Base-by-base conservation (phyloP, 2,113 vertebrate genomes). In the rabbit (Oryctolagus cuniculus) region DNA sequence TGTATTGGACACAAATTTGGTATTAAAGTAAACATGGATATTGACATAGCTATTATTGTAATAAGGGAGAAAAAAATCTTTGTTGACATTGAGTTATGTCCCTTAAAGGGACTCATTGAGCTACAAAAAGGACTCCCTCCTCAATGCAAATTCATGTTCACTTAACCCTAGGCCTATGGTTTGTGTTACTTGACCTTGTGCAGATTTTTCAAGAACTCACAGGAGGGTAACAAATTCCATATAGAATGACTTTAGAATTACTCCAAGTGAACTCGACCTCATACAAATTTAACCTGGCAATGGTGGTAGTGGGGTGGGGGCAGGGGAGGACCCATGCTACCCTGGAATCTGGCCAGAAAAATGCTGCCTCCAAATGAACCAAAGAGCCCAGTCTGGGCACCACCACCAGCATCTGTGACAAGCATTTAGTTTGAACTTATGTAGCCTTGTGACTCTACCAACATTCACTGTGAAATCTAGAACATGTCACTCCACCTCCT, bases 191-290 rank as follows among this genome's bases (percentile, higher is more conserved):
- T 69, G 27, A 78, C 49, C 15, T 86, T 58, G 13, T 79, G n/a
- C n/a, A 92, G 58, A 87, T 72, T 92, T 92, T 87, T 75, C 25
- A 94, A 92, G 66, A 94, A 79, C 12, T 64, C 69, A 72, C 31
- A 70, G 80, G 38, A 64, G 17, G 10, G 0, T 66, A 88, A 85
- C 7, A 85, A 38, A 72, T 51, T 77, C 80, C 63, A 82, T 27
- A 36, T 29, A 75, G 61, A 86, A 90, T 66, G 51, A 89, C 83
- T 86, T 77, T 90, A 72, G 53, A 83, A 92, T 87, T 84, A 84
- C 84, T 27, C n/a, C 73, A 88, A 31, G 44, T 44, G 44, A 44
- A 44, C 44, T 0, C 72, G 66, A 95, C 49, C 31, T 78, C n/a
- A 75, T 36, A 16, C 34, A 81, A 88, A 21, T 89, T 74, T 91